Percentiles rank a stretch among this genome's conserved stretches.
phyloP scores from a whole-genome alignment of 2,113 vertebrate genomes.

The Phoenicopterus ruber region DNA sequence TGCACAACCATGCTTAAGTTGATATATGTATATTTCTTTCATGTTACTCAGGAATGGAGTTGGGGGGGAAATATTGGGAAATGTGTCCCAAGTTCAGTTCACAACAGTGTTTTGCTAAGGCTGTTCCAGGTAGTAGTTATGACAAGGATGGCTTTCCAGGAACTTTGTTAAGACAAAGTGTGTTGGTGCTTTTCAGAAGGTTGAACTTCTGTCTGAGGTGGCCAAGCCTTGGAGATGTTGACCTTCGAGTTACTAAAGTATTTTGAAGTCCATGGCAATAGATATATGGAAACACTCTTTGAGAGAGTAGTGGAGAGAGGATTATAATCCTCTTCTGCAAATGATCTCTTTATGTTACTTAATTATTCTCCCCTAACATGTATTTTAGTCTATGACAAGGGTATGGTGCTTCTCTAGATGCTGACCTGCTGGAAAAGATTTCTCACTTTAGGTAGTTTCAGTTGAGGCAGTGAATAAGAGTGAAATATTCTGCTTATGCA shows the following conservation, averaged over 20 bases:
- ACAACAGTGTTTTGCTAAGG: background rate
- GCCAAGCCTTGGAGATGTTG: background rate
- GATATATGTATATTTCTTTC: background rate
- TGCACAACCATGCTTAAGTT: background rate
- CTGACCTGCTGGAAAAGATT: background rate
- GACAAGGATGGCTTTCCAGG: background rate
- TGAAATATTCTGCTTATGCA: background rate
- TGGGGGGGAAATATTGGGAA: background rate
- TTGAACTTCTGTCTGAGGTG: background rate
- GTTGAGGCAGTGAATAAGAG: background rate
- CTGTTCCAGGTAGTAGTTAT: background rate
- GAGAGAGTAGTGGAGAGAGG: background rate
- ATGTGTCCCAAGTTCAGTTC: background rate
- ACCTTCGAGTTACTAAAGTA: background rate
- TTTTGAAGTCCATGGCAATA: background rate
- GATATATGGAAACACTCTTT: background rate
- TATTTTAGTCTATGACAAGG: background rate
- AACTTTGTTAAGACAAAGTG: background rate
- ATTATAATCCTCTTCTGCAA: background rate
- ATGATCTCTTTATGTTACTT: background rate
- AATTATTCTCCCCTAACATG: background rate
- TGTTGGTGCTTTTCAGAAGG: background rate
- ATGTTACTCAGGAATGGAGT: background rate
- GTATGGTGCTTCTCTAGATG: background rate
- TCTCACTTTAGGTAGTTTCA: background rate